Base-by-base conservation (phyloP, 2,888 invertebrate species). In the Leptinotarsa peninsularis region DNA sequence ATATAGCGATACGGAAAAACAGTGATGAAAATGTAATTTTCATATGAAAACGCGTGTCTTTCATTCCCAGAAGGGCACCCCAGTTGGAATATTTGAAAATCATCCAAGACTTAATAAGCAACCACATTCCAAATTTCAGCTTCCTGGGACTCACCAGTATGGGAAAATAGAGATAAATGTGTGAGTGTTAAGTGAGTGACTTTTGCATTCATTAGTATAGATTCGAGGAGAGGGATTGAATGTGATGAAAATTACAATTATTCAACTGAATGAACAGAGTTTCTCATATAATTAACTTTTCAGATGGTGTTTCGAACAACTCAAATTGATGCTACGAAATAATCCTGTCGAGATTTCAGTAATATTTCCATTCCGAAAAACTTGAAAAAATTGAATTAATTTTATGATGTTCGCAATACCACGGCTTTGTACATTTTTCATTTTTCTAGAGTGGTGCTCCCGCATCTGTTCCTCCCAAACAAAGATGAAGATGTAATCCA, bases 401-500 rank as follows among this genome's bases (percentile, higher is more conserved):
- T 78, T 72, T 76, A 78, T 73, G 78, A 79, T 80, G 77, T 80
- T 81, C 79, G 80, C 73, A 78, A 80, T 79, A 82, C 82, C 82
- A 75, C 80, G 75, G 80, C 76, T 79, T 17, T 69, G 80, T 84
- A 84, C 84, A 84, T 85, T 84, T 85, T 85, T 85, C 83, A 85
- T 82, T 84, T 84, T 83, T 83, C 82, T 83, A 81, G 82, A 83
- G 83, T 82, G 83, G 81, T 78, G 81, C 81, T 82, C 74, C 78
- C 78, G 80, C 75, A 79, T 75, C 80, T 76, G 80, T 74, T 81
- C 78, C 79, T 78, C 76, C 83, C 81, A 84, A 83, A 85, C 83
- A 84, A 84, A 84, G 82, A 81, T 84, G 81, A 82, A 81, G 82
- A 82, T 82, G 81, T 83, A 85, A 85, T 85, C 83, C 83, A 85